A percentile compares a stretch with the other conserved stretches of the same genome.
These are phyloP conservation scores for Synanceia verrucosa DNA, from an alignment of 2,797 vertebrate species.

Conservation along the genomic window DNA sequence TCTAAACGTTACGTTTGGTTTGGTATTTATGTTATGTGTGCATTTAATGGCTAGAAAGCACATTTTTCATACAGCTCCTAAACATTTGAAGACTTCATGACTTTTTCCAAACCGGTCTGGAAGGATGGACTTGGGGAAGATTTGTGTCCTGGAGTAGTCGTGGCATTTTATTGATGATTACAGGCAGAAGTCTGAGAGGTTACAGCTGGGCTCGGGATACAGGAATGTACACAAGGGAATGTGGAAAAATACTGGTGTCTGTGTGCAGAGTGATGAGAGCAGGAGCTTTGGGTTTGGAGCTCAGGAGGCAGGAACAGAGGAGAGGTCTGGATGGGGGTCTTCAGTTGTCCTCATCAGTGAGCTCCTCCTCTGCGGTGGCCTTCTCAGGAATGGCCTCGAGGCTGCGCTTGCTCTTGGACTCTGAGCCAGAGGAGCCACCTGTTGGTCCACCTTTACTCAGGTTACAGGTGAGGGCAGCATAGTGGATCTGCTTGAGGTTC, in stretches of 20 bases:
- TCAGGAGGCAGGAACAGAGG: constrained; percentile 36
- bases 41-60: not conserved
- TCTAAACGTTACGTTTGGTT: not conserved
- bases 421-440: constrained; percentile 64
- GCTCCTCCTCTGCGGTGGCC: constrained; percentile 81
- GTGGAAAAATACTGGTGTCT: constrained; percentile 22
- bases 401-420: constrained; percentile 84
- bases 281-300: constrained; percentile 37
- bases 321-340: constrained; percentile 15
- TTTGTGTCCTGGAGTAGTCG: not conserved
- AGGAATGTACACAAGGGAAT: constrained; percentile 47
- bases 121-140: not conserved
- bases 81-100: constrained; percentile 15
- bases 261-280: not conserved
- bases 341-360: constrained; percentile 77
- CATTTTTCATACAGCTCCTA: not conserved
- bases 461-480: constrained; percentile 90
- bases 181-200: constrained; percentile 32
- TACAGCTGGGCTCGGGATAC: constrained; percentile 42
- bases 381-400: constrained; percentile 92
- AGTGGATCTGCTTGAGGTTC: constrained; percentile 97
- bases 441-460: constrained; percentile 85
- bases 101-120: not conserved
- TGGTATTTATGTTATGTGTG: not conserved
- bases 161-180: constrained; percentile 27